These are phyloP conservation scores for Neotragus pygmaeus DNA, from an alignment of 2,113 vertebrate genomes.

Conservation along the genomic window DNA sequence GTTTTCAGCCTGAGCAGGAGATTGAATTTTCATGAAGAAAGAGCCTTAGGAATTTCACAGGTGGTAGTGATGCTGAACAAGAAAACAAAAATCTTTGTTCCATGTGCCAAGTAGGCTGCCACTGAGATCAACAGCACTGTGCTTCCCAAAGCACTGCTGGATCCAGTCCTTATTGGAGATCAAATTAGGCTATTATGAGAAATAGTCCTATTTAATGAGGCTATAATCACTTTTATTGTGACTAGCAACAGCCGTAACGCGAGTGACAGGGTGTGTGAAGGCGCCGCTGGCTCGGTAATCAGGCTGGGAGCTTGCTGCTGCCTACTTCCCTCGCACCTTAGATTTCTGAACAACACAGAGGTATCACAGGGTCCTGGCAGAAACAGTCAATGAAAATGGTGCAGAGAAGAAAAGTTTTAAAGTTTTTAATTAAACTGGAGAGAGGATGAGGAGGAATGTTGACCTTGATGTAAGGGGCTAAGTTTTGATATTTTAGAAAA, in stretches of 20 bases:
- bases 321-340: accelerated
- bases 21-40: slow-evolving; percentile 48
- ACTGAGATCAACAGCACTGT: background rate
- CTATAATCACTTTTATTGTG: slow-evolving; percentile 63
- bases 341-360: background rate
- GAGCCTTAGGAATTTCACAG: slow-evolving; percentile 35
- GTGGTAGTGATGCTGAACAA: background rate
- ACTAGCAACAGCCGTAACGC: background rate
- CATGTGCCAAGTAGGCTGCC: slow-evolving; percentile 7
- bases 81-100: background rate
- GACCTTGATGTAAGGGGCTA: background rate
- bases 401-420: background rate
- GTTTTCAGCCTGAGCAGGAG: slow-evolving; percentile 5
- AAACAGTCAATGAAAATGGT: background rate
- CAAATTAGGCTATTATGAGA: slow-evolving; percentile 52
- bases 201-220: slow-evolving; percentile 57
- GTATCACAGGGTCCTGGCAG: background rate
- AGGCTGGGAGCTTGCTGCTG: background rate
- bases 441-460: background rate
- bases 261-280: background rate
- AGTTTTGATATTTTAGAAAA: background rate
- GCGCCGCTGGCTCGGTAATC: background rate
- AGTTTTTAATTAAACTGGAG: background rate
- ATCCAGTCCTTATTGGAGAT: slow-evolving; percentile 26
- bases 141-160: background rate